These are phyloP conservation scores for Craterocephalus amniculus DNA, from an alignment of 2,797 vertebrate species.

Conservation along the genomic window DNA sequence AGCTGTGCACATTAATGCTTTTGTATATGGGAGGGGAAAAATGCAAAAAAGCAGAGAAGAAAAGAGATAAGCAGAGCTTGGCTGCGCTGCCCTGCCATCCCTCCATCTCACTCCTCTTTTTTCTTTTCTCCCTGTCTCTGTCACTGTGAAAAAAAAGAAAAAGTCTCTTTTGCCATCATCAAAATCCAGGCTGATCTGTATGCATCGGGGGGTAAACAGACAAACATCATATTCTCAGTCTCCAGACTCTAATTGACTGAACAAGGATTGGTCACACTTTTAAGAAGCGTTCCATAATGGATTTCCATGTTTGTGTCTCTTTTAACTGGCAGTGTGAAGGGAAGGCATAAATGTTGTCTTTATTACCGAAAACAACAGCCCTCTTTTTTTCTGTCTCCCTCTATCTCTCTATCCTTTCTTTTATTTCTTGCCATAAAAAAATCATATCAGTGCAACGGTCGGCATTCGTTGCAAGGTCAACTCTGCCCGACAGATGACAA, in stretches of 20 bases:
- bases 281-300: constrained; percentile 89
- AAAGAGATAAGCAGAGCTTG: constrained; percentile 84
- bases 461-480: constrained; percentile 85
- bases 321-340: constrained; percentile 91
- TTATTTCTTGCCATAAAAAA: constrained; percentile 68
- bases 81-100: constrained; percentile 70
- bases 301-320: constrained; percentile 92
- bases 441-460: constrained; percentile 77
- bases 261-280: constrained; percentile 90
- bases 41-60: constrained; percentile 67
- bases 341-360: constrained; percentile 89
- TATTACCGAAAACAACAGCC: constrained; percentile 86
- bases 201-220: constrained; percentile 79
- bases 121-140: constrained; percentile 29
- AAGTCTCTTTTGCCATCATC: constrained; percentile 74
- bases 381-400: constrained; percentile 39
- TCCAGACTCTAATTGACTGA: constrained; percentile 89
- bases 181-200: constrained; percentile 81
- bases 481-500: constrained; percentile 88
- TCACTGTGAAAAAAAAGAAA: constrained; percentile 5
- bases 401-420: constrained; percentile 32
- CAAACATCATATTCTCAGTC: constrained; percentile 81
- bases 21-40: constrained; percentile 71
- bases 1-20: constrained; percentile 81
- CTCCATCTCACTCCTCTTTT: constrained; percentile 45